Percentiles rank a stretch among this genome's conserved stretches.
Evolutionary conservation across 2,888 invertebrate species (phyloP).

Genomic region (Linnaemya tessellans): DNA sequence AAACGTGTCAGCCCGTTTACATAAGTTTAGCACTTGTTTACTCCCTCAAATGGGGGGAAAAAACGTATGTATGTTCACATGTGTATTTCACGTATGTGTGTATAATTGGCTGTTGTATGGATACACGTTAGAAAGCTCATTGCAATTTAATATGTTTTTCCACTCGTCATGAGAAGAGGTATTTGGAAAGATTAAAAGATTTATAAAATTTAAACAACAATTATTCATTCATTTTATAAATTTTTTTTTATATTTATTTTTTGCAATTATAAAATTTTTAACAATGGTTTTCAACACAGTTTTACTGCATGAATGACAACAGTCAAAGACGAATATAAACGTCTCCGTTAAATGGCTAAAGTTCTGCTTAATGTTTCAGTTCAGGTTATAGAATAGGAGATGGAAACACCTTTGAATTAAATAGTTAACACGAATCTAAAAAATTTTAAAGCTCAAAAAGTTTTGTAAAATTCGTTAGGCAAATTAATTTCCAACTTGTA

Average conservation of each 20-base stretch:
- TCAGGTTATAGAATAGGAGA: no score
- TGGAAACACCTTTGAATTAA: no score
- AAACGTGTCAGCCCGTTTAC: not conserved
- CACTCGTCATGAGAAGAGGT: not conserved
- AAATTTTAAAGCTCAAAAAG: no score
- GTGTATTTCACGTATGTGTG: not conserved
- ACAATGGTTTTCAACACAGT: slow-evolving; percentile 16
- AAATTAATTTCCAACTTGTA: no score
- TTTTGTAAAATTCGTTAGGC: no score
- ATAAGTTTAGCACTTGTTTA: not conserved
- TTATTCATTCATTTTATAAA: no score
- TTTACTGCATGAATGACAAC: slow-evolving; percentile 14
- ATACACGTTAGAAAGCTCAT: not conserved
- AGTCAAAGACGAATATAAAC: not conserved
- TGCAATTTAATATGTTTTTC: not conserved
- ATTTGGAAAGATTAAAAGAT: not conserved
- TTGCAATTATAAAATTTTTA: not conserved
- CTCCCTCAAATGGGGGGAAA: not conserved
- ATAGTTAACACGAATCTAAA: no score
- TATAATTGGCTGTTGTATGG: not conserved
- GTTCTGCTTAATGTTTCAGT: no score
- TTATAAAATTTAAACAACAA: slow-evolving; percentile 24
- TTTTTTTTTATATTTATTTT: not conserved
- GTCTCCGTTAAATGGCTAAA: no score
- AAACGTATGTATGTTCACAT: not conserved